A percentile compares a stretch with the other conserved stretches of the same genome.
phyloP scores from a whole-genome alignment of 2,797 vertebrate species.

The Chelon auratus region DNA sequence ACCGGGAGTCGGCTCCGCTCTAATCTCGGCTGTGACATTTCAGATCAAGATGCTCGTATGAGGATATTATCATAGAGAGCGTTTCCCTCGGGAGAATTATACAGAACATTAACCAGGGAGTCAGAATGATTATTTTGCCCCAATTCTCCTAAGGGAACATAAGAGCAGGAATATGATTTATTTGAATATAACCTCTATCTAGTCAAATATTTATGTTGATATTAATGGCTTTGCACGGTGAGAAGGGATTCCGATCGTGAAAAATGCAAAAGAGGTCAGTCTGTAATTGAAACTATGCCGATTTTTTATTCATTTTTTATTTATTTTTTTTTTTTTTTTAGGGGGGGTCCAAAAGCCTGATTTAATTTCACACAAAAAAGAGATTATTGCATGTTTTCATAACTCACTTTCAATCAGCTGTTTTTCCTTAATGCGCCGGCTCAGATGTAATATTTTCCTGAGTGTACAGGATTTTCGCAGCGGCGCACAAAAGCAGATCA shows the following conservation, averaged over 20 bases:
- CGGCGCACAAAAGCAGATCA: slow-evolving; percentile 75
- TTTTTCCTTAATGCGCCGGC: slow-evolving; percentile 57
- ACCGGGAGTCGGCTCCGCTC: slow-evolving; percentile 16
- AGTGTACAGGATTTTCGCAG: slow-evolving; percentile 70
- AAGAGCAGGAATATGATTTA: slow-evolving; percentile 74
- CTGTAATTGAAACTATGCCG: slow-evolving; percentile 32
- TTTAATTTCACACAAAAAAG: slow-evolving; percentile 53
- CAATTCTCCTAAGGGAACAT: slow-evolving; percentile 75
- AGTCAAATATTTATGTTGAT: slow-evolving; percentile 76
- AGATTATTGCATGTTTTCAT: slow-evolving; percentile 61
- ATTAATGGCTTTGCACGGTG: slow-evolving; percentile 70
- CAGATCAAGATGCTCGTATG: slow-evolving; percentile 69
- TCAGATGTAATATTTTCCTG: slow-evolving; percentile 59
- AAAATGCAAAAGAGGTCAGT: slow-evolving; percentile 38
- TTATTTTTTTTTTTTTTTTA: too few species aligned
- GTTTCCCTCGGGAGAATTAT: slow-evolving; percentile 82
- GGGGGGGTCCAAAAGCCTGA: slow-evolving; percentile 17
- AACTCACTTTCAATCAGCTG: slow-evolving; percentile 58
- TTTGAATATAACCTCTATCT: slow-evolving; percentile 76
- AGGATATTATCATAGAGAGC: slow-evolving; percentile 79
- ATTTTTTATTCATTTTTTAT: slow-evolving; percentile 36
- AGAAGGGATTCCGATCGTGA: slow-evolving; percentile 35
- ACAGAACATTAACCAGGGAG: slow-evolving; percentile 85
- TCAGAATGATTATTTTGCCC: slow-evolving; percentile 77
- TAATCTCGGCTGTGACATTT: slow-evolving; percentile 79